These are phyloP conservation scores for Chromis chromis DNA, from an alignment of 2,797 vertebrate species.

Conservation along the genomic window DNA sequence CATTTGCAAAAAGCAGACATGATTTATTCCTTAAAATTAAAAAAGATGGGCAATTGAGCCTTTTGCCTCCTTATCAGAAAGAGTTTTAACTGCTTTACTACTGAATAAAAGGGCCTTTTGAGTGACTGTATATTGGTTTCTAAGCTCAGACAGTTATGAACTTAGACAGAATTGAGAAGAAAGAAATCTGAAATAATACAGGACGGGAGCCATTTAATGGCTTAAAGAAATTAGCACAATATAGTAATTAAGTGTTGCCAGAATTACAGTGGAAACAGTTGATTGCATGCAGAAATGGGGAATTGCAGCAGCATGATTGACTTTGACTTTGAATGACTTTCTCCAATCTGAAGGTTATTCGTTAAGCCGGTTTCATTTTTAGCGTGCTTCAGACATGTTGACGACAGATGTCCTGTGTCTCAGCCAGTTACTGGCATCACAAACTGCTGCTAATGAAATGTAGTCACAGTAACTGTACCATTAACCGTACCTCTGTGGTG, in stretches of 20 bases:
- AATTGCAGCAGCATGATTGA: slow-evolving; percentile 22
- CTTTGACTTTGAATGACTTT: slow-evolving; percentile 49
- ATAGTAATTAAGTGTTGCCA: slow-evolving; percentile 27
- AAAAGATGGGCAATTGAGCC: neutral
- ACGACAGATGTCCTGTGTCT: slow-evolving; percentile 68
- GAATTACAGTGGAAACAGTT: slow-evolving; percentile 21
- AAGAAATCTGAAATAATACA: slow-evolving; percentile 5
- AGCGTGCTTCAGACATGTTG: slow-evolving; percentile 61
- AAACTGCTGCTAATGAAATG: slow-evolving; percentile 59
- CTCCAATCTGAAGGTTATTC: slow-evolving; percentile 42
- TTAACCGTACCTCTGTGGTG: slow-evolving; percentile 62
- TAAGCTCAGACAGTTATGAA: neutral
- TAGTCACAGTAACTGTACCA: slow-evolving; percentile 58
- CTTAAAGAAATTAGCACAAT: slow-evolving; percentile 31
- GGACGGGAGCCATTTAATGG: slow-evolving; percentile 8
- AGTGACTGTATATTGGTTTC: neutral
- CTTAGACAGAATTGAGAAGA: neutral
- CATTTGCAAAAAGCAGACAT: neutral
- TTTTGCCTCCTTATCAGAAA: no score
- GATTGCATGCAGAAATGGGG: slow-evolving; percentile 34
- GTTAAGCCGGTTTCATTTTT: slow-evolving; percentile 23
- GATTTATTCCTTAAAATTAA: neutral
- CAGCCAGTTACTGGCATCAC: slow-evolving; percentile 66
- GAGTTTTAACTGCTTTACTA: no score
- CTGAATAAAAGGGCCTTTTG: no score